Percentiles rank a stretch among this genome's conserved stretches.
These are phyloP conservation scores for Euura saliciscinereae DNA, from an alignment of 1,140 invertebrate species.

Conservation along the genomic window DNA sequence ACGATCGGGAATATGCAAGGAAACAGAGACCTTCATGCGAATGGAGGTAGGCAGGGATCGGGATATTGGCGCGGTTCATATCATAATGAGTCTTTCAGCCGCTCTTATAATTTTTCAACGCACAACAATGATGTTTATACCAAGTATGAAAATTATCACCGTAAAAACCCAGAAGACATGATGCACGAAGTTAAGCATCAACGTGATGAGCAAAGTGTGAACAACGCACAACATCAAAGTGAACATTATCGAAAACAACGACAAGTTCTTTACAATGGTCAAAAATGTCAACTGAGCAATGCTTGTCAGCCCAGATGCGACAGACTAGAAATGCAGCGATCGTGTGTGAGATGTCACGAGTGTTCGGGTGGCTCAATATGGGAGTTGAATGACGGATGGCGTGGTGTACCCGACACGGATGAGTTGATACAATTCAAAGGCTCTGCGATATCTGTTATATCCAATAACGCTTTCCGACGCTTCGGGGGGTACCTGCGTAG, in stretches of 20 bases:
- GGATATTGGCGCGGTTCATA: background rate
- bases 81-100: background rate
- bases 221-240: background rate
- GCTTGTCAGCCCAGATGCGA: background rate
- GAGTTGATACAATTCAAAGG: conserved; percentile 31
- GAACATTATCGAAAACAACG: background rate
- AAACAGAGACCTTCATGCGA: background rate
- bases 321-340: background rate
- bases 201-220: background rate
- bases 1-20: conserved; percentile 16
- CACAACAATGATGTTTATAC: no score
- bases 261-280: background rate
- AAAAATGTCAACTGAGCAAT: no score
- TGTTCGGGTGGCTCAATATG: no score
- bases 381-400: no score
- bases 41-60: background rate
- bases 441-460: conserved; percentile 31
- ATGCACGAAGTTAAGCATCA: background rate
- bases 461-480: conserved; percentile 20
- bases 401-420: conserved; percentile 21
- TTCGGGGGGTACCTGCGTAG: conserved; percentile 37
- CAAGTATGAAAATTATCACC: no score
- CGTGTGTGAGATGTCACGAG: background rate
- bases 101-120: no score
- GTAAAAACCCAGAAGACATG: no score